Evolutionary conservation across 2,113 vertebrate species (phyloP).

Genomic region (Nothoprocta perdicaria): DNA sequence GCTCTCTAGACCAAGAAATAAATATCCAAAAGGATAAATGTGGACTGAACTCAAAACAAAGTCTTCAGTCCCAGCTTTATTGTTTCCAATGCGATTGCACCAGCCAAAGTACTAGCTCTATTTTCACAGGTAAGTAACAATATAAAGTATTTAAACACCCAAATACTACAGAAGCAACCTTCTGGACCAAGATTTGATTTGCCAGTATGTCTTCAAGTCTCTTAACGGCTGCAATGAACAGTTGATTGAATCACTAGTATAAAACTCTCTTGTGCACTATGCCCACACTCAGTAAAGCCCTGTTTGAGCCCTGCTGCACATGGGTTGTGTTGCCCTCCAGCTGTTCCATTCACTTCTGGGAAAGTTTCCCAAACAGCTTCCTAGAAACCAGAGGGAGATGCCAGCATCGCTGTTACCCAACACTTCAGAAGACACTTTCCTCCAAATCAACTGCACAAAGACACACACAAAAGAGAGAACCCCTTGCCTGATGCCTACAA

Average conservation of each 20-base stretch:
- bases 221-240: background rate
- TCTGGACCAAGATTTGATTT: background rate
- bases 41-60: background rate
- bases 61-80: background rate
- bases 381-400: slow-evolving; percentile 7
- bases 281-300: background rate
- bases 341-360: background rate
- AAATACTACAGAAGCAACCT: background rate
- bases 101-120: background rate
- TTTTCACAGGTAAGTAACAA: background rate
- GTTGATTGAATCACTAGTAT: background rate
- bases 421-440: background rate
- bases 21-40: background rate
- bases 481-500: background rate
- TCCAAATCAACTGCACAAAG: background rate
- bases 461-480: background rate
- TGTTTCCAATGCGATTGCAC: background rate
- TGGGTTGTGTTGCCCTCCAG: background rate
- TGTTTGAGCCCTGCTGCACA: background rate
- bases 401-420: background rate
- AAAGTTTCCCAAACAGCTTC: slow-evolving; percentile 10
- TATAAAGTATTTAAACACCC: background rate
- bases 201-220: background rate
- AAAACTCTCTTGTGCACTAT: fast-evolving
- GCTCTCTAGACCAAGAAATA: background rate